A percentile compares a stretch with the other conserved stretches of the same genome.
Evolutionary conservation across 2,113 vertebrate genomes (phyloP).

Genomic region (Nasalis larvatus): DNA sequence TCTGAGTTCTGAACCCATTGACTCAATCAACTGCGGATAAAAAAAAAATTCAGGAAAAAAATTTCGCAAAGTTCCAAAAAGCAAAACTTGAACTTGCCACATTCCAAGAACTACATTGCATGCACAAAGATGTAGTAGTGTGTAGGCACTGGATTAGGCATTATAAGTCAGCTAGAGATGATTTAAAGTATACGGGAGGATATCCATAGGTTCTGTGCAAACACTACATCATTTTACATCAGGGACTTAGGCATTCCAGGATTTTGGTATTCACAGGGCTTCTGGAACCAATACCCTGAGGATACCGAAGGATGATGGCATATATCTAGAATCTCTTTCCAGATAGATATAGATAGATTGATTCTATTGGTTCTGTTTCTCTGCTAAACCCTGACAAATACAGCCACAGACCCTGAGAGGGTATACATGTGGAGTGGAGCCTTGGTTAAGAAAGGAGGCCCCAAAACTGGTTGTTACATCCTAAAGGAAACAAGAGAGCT

Average conservation of each 20-base stretch:
- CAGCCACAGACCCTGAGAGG: background rate
- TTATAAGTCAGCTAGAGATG: background rate
- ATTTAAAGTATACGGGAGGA: background rate
- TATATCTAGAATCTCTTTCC: background rate
- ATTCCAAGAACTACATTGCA: background rate
- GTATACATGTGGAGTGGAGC: too few species aligned
- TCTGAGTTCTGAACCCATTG: background rate
- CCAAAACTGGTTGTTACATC: accelerated
- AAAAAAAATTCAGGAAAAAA: background rate
- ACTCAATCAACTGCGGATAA: background rate
- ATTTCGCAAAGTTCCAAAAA: background rate
- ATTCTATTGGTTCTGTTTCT: background rate
- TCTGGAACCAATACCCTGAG: background rate
- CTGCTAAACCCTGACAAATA: background rate
- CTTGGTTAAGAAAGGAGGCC: background rate
- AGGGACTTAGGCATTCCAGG: background rate
- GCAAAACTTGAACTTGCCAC: background rate
- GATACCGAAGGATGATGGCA: background rate
- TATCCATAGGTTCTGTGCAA: background rate
- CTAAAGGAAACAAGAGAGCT: background rate
- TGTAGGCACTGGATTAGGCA: background rate
- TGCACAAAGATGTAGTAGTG: background rate
- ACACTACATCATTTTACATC: background rate
- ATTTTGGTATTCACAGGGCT: background rate
- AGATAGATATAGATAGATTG: too few species aligned